Percentiles rank a stretch among this genome's conserved stretches.
phyloP scores from a whole-genome alignment of 2,113 vertebrate genomes.

The Sceloporus tristichus region DNA sequence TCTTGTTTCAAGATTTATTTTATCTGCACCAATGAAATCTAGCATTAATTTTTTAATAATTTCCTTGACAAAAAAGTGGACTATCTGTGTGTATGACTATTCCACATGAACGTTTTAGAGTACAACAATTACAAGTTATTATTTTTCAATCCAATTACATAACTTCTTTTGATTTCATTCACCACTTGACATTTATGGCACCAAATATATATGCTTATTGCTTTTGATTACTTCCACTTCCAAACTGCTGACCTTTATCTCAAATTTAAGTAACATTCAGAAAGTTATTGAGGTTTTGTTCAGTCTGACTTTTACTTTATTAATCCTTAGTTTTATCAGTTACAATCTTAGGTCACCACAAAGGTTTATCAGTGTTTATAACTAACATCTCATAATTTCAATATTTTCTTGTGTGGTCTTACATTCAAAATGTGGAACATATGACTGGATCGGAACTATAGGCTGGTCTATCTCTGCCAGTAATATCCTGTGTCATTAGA shows the following conservation, averaged over 20 bases:
- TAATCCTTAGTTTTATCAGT: background rate
- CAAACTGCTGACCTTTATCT: background rate
- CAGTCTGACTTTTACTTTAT: background rate
- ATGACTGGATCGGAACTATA: background rate
- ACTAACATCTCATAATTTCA: background rate
- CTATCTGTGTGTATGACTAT: background rate
- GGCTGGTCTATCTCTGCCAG: background rate
- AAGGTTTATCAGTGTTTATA: background rate
- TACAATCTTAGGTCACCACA: too few species aligned
- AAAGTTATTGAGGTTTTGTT: background rate
- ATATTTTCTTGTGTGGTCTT: background rate
- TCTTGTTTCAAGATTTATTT: too few species aligned
- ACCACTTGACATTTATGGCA: background rate
- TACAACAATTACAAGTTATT: too few species aligned
- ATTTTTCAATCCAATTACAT: background rate
- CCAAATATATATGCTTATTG: background rate
- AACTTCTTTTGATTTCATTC: background rate
- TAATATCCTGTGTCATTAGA: background rate
- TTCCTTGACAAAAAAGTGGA: background rate
- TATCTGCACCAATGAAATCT: too few species aligned
- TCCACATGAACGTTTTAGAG: too few species aligned
- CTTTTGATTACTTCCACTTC: background rate
- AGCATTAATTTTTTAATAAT: background rate
- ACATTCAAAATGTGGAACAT: background rate
- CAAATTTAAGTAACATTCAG: slow-evolving; percentile 2